Percentiles rank a stretch among this genome's conserved stretches.
Evolutionary conservation across 2,888 invertebrate genomes (phyloP).

Genomic region (Caenorhabditis imperialis): DNA sequence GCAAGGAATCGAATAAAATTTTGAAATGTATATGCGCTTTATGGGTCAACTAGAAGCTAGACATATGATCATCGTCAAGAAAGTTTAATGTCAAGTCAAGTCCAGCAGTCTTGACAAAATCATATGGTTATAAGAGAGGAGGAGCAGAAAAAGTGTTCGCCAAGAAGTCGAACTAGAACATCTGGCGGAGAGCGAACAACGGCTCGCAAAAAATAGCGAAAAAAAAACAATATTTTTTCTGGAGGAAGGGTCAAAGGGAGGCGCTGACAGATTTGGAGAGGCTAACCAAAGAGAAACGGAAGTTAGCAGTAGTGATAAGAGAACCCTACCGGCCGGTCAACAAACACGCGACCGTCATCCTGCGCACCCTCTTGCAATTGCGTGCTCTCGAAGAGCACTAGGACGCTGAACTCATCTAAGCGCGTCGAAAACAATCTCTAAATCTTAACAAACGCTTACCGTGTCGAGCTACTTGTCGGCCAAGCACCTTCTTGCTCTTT

Average conservation of each 20-base stretch:
- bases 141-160: background rate
- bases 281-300: conserved; percentile 44
- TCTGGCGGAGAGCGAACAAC: background rate
- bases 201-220: conserved; percentile 1
- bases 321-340: conserved; percentile 44
- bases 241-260: conserved; percentile 32
- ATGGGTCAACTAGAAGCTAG: conserved; percentile 30
- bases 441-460: conserved; percentile 56
- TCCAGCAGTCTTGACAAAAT: background rate
- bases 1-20: too few relatives aligned
- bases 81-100: too few relatives aligned
- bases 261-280: conserved; percentile 39
- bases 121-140: background rate
- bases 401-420: conserved; percentile 45
- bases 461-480: conserved; percentile 59
- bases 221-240: background rate
- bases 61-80: conserved; percentile 10
- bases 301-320: conserved; percentile 57
- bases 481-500: conserved; percentile 26
- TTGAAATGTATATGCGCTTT: background rate
- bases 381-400: conserved; percentile 35
- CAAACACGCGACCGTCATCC: conserved; percentile 37
- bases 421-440: conserved; percentile 54
- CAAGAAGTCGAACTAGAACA: conserved; percentile 6
- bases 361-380: conserved; percentile 38